phyloP scores from a whole-genome alignment of 2,888 invertebrate genomes.

The Cataglyphis albicans region DNA sequence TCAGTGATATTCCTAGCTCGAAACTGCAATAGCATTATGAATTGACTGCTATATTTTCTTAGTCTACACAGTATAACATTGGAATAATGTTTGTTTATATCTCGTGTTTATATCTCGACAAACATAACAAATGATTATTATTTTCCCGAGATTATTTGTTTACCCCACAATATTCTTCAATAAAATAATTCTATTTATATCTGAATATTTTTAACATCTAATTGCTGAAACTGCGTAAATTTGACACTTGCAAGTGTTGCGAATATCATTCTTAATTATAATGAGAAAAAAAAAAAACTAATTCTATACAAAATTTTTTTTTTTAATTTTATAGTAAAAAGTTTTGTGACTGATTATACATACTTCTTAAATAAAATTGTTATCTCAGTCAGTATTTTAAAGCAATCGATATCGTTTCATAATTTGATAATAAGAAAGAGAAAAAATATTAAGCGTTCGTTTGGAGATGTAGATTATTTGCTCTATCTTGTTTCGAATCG shows the following conservation, averaged over 20 bases:
- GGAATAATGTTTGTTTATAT: conserved; percentile 31
- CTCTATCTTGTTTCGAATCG: neutral
- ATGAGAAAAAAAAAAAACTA: neutral
- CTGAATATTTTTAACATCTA: conserved; percentile 11
- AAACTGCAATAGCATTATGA: conserved; percentile 6
- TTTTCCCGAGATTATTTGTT: conserved; percentile 56
- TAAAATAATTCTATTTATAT: conserved; percentile 58
- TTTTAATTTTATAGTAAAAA: neutral
- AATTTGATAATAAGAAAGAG: neutral
- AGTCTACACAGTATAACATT: conserved; percentile 47
- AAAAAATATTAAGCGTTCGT: conserved; percentile 1
- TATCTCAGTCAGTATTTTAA: conserved; percentile 13
- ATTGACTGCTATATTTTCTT: neutral
- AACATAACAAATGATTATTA: conserved; percentile 61
- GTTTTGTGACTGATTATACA: neutral
- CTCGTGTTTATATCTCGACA: conserved; percentile 6
- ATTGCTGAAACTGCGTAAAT: conserved; percentile 16
- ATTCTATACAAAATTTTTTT: neutral
- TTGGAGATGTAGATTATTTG: neutral
- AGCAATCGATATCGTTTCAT: neutral
- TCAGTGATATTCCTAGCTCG: neutral
- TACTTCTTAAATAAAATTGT: neutral
- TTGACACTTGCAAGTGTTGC: neutral
- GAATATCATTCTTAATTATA: neutral
- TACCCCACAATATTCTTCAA: conserved; percentile 44